Evolutionary conservation across 1,140 invertebrate species (phyloP).

Genomic region (Camponotus floridanus): DNA sequence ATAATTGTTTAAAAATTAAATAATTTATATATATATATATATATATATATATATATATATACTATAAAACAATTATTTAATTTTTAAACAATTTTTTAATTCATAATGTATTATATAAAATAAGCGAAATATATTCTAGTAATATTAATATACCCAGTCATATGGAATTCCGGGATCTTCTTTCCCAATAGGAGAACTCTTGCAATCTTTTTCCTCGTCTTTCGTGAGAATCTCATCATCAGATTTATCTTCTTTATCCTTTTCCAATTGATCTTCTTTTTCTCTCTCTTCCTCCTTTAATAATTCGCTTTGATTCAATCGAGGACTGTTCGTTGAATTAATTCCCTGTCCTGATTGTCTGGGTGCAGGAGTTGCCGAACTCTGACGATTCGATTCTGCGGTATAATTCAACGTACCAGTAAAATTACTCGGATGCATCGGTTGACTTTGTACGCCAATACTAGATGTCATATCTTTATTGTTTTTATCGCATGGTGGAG

Average conservation of each 20-base stretch:
- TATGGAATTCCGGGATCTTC: conserved; percentile 93
- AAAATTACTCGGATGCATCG: conserved; percentile 73
- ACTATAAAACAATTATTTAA: no score
- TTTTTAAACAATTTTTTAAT: not conserved
- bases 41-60: no score
- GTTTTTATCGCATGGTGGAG: conserved; percentile 72
- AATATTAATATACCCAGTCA: conserved; percentile 88
- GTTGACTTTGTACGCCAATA: conserved; percentile 76
- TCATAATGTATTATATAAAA: not conserved
- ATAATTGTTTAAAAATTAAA: no score
- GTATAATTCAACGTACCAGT: conserved; percentile 61
- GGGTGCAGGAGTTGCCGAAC: conserved; percentile 50
- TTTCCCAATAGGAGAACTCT: conserved; percentile 86
- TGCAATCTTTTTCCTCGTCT: conserved; percentile 85
- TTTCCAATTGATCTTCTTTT: conserved; percentile 85
- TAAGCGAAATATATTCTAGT: not conserved
- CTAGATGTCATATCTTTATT: conserved; percentile 75
- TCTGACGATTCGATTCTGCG: conserved; percentile 70
- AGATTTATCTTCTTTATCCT: conserved; percentile 87
- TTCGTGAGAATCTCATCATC: conserved; percentile 82
- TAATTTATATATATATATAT: no score
- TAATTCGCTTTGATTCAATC: conserved; percentile 78
- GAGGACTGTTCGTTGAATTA: conserved; percentile 65
- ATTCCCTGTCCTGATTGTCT: conserved; percentile 61
- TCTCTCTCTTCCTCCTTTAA: conserved; percentile 79